Conservation (phyloP, 2,113 vertebrate genomes). For the Eurystomus gularis region DNA sequence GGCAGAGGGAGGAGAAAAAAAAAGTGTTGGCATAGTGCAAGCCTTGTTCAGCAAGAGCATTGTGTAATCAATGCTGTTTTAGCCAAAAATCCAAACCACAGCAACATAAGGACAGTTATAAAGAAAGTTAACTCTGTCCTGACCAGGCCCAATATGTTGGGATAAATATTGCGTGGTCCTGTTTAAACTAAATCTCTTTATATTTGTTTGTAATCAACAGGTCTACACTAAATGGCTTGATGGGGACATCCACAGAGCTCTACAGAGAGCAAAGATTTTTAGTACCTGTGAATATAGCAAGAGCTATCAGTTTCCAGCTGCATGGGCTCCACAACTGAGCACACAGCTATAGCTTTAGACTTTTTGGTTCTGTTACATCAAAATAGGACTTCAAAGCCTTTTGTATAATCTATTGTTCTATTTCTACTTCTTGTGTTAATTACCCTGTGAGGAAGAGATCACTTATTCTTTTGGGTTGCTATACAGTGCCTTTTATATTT, state of each 20-base stretch:
- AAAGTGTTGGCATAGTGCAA: not conserved
- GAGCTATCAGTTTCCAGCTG: not conserved
- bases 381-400: not conserved
- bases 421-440: not conserved
- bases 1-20: too few species aligned
- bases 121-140: not conserved
- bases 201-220: not conserved
- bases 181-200: not conserved
- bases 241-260: not conserved
- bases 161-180: not conserved
- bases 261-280: not conserved
- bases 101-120: fast-evolving
- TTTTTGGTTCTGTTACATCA: not conserved
- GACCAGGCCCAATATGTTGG: not conserved
- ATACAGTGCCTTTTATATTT: not conserved
- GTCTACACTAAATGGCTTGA: not conserved
- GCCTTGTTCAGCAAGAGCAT: not conserved
- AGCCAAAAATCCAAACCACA: not conserved
- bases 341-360: not conserved
- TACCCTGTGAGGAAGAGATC: not conserved
- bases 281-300: not conserved
- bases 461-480: not conserved
- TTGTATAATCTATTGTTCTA: not conserved
- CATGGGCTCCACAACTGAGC: fast-evolving
- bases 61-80: not conserved